These are phyloP conservation scores for Platysteira castanea DNA, from an alignment of 2,113 vertebrate genomes.

Conservation along the genomic window DNA sequence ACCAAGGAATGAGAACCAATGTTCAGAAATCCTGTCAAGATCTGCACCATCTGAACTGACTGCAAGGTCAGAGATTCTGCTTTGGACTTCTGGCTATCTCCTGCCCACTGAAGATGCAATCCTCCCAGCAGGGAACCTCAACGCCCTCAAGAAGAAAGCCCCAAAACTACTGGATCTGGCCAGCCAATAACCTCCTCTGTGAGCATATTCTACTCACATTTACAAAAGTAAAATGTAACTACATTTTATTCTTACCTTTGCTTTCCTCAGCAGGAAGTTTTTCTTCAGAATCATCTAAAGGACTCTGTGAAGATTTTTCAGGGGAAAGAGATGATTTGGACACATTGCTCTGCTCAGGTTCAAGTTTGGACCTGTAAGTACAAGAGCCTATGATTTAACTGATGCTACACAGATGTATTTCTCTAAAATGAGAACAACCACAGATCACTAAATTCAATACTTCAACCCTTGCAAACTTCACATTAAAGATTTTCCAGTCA, in stretches of 20 bases:
- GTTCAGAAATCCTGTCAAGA: neutral
- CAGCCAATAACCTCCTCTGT: neutral
- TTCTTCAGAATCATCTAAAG: constrained; percentile 72
- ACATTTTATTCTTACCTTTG: constrained; percentile 66
- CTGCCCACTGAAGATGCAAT: neutral
- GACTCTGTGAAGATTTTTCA: constrained; percentile 44
- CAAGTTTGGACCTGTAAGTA: constrained; percentile 83
- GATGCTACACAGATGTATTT: neutral
- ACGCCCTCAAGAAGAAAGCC: neutral
- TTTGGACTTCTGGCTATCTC: neutral
- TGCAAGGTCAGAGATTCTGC: neutral
- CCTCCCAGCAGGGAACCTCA: neutral
- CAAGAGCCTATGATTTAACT: neutral
- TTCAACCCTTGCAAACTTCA: neutral
- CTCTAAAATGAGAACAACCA: neutral
- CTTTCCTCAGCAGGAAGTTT: constrained; percentile 73
- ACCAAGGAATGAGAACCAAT: neutral
- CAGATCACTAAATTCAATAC: neutral
- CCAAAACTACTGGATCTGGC: neutral
- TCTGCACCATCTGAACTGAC: neutral
- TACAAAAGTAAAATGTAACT: neutral
- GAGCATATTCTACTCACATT: neutral
- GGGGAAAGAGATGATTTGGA: neutral
- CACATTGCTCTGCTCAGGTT: constrained; percentile 78
- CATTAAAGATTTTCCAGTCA: neutral